Conservation (phyloP, 2,797 vertebrate genomes). For the Chaetophractus vellerosus region DNA sequence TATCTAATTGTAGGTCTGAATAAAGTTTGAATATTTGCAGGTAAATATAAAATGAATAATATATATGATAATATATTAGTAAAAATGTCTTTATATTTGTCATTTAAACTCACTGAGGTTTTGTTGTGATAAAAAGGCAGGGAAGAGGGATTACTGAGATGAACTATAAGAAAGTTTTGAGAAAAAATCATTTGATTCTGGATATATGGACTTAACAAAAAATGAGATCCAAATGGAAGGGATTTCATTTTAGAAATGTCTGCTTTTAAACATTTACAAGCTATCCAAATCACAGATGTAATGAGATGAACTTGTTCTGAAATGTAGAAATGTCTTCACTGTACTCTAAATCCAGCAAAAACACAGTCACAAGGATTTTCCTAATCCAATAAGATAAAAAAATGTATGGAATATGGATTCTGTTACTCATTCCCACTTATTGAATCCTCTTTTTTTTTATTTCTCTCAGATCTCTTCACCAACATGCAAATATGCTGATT, state of each 20-base stretch:
- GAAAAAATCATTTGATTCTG: neutral
- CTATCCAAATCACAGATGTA: neutral
- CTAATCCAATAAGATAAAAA: too few relatives aligned
- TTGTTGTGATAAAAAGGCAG: neutral
- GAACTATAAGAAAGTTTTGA: neutral
- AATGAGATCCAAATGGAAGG: too few relatives aligned
- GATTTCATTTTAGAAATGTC: too few relatives aligned
- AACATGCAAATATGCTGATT: too few relatives aligned
- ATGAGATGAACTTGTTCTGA: neutral
- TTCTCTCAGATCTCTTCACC: too few relatives aligned
- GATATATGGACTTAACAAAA: too few relatives aligned
- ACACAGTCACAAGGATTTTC: too few relatives aligned
- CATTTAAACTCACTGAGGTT: neutral
- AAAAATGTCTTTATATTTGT: neutral
- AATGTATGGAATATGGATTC: too few relatives aligned
- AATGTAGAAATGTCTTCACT: neutral
- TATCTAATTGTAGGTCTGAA: neutral
- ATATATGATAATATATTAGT: neutral
- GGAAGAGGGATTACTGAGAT: neutral
- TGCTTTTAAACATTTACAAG: too few relatives aligned
- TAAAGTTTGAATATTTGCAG: neutral
- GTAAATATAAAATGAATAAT: neutral
- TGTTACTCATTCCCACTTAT: too few relatives aligned
- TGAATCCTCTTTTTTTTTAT: too few relatives aligned
- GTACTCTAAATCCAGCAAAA: too few relatives aligned